phyloP scores from a whole-genome alignment of 2,888 invertebrate species.

The Tiphia femorata region DNA sequence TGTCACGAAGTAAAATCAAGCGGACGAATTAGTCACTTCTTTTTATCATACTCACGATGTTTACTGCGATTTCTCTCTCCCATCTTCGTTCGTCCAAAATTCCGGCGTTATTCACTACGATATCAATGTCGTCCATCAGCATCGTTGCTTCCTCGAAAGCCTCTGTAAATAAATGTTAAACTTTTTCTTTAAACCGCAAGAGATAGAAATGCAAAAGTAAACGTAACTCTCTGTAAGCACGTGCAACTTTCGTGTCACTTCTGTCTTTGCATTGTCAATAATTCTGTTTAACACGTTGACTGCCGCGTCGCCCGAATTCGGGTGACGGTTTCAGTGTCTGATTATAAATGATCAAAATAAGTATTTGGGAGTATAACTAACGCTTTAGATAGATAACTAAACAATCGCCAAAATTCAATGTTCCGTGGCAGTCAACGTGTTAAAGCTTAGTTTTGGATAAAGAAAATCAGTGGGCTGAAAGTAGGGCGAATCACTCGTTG shows the following conservation, averaged over 20 bases:
- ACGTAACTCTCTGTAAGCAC: too few species aligned
- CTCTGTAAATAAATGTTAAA: too few species aligned
- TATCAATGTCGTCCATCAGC: slow-evolving; percentile 79
- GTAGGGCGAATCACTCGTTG: too few species aligned
- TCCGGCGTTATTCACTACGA: slow-evolving; percentile 85
- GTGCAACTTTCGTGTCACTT: too few species aligned
- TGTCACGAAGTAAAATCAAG: slow-evolving; percentile 43
- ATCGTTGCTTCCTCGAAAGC: slow-evolving; percentile 79
- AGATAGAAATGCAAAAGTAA: too few species aligned
- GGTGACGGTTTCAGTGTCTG: background rate
- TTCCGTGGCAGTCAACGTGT: background rate
- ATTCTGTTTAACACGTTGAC: too few species aligned
- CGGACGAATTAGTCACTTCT: too few species aligned
- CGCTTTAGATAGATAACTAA: background rate
- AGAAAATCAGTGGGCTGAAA: too few species aligned
- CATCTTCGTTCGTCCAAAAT: slow-evolving; percentile 82
- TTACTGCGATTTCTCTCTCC: slow-evolving; percentile 82
- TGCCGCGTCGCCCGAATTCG: too few species aligned
- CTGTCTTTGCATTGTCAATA: too few species aligned
- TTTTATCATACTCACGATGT: slow-evolving; percentile 73
- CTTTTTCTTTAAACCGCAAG: too few species aligned
- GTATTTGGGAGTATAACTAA: background rate
- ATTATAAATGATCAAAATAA: background rate
- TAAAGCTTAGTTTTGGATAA: too few species aligned
- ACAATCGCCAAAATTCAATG: background rate